Evolutionary conservation across 2,797 vertebrate species (phyloP).

Genomic region (Cyprinella venusta): DNA sequence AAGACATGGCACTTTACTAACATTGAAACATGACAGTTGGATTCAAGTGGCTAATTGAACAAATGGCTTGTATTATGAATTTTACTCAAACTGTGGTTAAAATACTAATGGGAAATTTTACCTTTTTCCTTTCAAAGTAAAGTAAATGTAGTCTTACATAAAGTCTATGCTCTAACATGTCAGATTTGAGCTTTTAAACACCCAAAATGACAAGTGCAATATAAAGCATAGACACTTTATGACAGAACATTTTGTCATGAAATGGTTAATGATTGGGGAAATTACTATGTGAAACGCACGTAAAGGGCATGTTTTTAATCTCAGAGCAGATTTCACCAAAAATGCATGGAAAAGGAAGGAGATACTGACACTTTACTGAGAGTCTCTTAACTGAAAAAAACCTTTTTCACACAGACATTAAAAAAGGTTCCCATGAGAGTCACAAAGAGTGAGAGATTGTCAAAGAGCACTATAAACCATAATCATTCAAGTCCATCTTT

Average conservation of each 20-base stretch:
- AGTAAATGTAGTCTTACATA: not conserved
- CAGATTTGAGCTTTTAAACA: constrained; percentile 11
- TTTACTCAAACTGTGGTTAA: constrained; percentile 20
- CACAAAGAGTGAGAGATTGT: constrained; percentile 7
- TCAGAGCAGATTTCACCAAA: not conserved
- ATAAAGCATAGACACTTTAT: not conserved
- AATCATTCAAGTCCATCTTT: constrained; percentile 44
- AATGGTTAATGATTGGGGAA: not conserved
- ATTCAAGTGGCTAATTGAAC: constrained; percentile 26
- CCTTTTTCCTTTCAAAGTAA: not conserved
- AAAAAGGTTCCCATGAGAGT: constrained; percentile 19
- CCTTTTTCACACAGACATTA: constrained; percentile 25
- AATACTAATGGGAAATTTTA: not conserved
- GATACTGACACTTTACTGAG: constrained; percentile 8
- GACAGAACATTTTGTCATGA: not conserved
- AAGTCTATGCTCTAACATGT: not conserved
- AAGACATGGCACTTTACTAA: constrained; percentile 7
- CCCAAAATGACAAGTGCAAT: not conserved
- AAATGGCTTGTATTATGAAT: constrained; percentile 1
- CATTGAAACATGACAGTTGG: not conserved
- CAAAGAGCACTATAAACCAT: constrained; percentile 22
- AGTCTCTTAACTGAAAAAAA: constrained; percentile 7
- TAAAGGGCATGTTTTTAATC: not conserved
- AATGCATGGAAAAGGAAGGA: constrained; percentile 5
- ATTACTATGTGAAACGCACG: not conserved